phyloP scores from a whole-genome alignment of 1,140 invertebrate genomes.

The Drosophila punjabiensis region DNA sequence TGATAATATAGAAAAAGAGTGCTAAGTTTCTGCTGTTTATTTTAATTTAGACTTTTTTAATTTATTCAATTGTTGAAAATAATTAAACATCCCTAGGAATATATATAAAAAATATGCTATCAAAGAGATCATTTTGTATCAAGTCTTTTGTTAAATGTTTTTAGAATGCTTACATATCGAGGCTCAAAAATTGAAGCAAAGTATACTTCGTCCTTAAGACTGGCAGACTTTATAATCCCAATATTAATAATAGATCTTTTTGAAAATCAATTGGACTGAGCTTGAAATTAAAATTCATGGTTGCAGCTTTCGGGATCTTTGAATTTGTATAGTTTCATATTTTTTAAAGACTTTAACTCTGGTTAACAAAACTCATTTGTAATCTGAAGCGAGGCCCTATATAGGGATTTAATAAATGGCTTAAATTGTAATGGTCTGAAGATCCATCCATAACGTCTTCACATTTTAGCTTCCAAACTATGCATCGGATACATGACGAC shows the following conservation, averaged over 20 bases:
- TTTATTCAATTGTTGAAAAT: background rate
- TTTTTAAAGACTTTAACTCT: background rate
- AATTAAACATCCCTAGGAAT: background rate
- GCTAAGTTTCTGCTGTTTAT: background rate
- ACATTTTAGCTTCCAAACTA: slow-evolving; percentile 48
- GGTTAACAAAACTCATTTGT: background rate
- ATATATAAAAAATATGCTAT: no score
- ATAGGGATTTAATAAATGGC: background rate
- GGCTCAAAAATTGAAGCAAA: background rate
- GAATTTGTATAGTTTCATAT: background rate
- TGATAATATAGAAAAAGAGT: background rate
- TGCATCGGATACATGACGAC: slow-evolving; percentile 66
- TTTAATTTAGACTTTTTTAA: background rate
- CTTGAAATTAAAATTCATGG: background rate
- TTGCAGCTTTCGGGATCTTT: background rate
- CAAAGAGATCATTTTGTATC: slow-evolving; percentile 15
- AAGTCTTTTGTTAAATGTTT: background rate
- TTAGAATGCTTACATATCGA: background rate
- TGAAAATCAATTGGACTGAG: background rate
- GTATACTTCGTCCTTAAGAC: background rate
- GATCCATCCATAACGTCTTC: background rate
- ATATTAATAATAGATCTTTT: background rate
- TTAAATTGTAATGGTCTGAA: background rate
- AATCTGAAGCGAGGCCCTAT: background rate
- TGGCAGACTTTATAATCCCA: background rate